Conservation (phyloP, 1,140 invertebrate genomes). For the Halictus rubicundus region DNA sequence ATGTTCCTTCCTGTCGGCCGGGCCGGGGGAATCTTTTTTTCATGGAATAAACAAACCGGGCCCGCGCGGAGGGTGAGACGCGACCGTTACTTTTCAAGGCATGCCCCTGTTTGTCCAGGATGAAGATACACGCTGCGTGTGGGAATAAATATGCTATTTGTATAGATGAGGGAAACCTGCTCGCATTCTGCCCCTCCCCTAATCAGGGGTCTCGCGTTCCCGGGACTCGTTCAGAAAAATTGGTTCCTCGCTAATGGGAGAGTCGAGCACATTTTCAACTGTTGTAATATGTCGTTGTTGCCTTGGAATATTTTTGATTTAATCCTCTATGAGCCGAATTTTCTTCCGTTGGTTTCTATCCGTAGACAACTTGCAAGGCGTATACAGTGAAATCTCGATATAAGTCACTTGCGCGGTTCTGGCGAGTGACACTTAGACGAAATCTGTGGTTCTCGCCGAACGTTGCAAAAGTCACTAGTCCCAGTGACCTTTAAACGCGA, state of each 20-base stretch:
- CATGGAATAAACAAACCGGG: constrained; percentile 4
- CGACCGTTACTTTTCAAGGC: not conserved
- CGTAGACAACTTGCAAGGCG: too few relatives aligned
- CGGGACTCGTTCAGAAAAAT: not conserved
- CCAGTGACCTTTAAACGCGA: too few relatives aligned
- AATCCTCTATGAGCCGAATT: too few relatives aligned
- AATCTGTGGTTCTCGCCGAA: too few relatives aligned
- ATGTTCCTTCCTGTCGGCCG: not conserved
- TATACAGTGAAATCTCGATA: too few relatives aligned
- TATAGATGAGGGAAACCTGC: not conserved
- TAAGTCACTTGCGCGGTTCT: too few relatives aligned
- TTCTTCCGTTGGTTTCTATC: too few relatives aligned
- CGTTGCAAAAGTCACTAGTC: too few relatives aligned
- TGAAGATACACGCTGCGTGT: not conserved
- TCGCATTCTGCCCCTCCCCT: not conserved
- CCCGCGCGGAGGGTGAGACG: not conserved
- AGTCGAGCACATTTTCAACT: too few relatives aligned
- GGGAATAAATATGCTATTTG: constrained; percentile 1
- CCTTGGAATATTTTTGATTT: too few relatives aligned
- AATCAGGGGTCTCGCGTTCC: not conserved
- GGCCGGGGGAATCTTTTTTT: not conserved
- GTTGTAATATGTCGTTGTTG: too few relatives aligned
- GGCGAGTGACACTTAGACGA: too few relatives aligned
- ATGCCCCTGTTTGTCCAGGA: not conserved
- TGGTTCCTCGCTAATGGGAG: not conserved